A percentile compares a stretch with the other conserved stretches of the same genome.
Evolutionary conservation across 2,888 invertebrate genomes (phyloP).

Genomic region (Andricus curvator): DNA sequence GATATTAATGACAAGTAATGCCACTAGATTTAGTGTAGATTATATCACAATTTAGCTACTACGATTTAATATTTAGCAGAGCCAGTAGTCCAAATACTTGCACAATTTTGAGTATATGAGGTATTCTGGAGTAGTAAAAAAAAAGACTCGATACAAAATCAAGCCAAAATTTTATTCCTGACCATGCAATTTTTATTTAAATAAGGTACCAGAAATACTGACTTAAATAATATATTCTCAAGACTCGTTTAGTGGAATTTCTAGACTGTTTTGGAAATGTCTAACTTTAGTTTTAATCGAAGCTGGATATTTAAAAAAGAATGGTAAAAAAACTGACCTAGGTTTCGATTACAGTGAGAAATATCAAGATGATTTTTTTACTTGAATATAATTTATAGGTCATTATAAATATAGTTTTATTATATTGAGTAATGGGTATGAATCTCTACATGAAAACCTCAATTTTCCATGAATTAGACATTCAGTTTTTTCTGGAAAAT

Average conservation of each 20-base stretch:
- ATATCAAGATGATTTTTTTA: neutral
- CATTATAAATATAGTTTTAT: neutral
- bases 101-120: slow-evolving; percentile 5
- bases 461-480: neutral
- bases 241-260: neutral
- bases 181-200: neutral
- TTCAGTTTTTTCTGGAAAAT: neutral
- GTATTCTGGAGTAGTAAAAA: slow-evolving; percentile 11
- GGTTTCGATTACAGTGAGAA: neutral
- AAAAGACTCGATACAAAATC: neutral
- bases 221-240: neutral
- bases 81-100: neutral
- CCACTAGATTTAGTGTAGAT: neutral
- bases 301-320: neutral
- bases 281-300: neutral
- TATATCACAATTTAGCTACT: slow-evolving; percentile 36
- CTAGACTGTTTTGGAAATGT: neutral
- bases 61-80: slow-evolving; percentile 19
- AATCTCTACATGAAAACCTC: neutral
- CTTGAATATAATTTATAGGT: neutral
- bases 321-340: neutral
- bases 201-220: neutral
- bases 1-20: slow-evolving; percentile 9
- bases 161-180: slow-evolving; percentile 2
- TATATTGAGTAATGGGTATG: neutral